These are phyloP conservation scores for Drosophila suzukii DNA, from an alignment of 1,140 invertebrate genomes.

Conservation along the genomic window DNA sequence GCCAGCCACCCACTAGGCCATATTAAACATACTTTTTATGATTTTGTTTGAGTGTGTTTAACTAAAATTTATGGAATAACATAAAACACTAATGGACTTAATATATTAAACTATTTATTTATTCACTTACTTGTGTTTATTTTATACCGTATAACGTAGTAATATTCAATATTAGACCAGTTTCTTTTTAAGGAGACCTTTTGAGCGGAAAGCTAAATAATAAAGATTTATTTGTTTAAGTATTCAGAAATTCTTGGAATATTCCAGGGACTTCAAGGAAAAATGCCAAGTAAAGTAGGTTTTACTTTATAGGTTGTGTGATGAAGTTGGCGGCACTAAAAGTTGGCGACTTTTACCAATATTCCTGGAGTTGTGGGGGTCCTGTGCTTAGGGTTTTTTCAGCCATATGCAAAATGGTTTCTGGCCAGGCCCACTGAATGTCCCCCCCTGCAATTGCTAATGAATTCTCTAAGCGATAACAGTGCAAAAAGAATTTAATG, in stretches of 20 bases:
- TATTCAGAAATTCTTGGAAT: neutral
- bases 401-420: slow-evolving; percentile 34
- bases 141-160: too few species aligned
- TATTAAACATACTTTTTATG: too few species aligned
- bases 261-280: neutral
- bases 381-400: neutral
- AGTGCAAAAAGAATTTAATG: slow-evolving; percentile 43
- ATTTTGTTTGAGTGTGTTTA: too few species aligned
- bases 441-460: slow-evolving; percentile 35
- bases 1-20: too few species aligned
- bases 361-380: neutral
- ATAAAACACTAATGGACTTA: too few species aligned
- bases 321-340: slow-evolving; percentile 24
- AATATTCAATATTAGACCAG: too few species aligned
- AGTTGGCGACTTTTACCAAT: slow-evolving; percentile 14
- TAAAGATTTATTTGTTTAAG: neutral
- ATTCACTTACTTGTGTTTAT: too few species aligned
- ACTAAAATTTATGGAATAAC: too few species aligned
- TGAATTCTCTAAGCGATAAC: slow-evolving; percentile 46
- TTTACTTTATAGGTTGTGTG: neutral
- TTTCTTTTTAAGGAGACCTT: neutral
- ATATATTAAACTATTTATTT: too few species aligned
- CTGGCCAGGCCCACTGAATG: slow-evolving; percentile 12
- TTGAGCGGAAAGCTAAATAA: neutral
- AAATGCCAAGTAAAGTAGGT: neutral